phyloP scores from a whole-genome alignment of 64 coral and sea anemone genomes.

The Pocillopora verrucosa region DNA sequence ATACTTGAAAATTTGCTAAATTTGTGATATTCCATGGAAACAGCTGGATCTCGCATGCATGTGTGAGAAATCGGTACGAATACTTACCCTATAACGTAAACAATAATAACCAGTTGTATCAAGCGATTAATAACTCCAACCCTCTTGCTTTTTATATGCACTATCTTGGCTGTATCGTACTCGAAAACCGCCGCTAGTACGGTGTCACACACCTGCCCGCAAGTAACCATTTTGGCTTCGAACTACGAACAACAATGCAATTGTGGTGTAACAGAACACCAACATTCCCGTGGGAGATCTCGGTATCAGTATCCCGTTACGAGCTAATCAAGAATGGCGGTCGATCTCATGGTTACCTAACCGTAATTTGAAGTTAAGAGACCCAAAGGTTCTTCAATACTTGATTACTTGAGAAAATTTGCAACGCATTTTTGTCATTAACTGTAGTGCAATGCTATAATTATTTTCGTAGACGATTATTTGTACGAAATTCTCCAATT shows the following conservation, averaged over 20 bases:
- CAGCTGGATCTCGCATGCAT: background rate
- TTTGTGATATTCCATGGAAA: background rate
- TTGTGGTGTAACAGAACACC: background rate
- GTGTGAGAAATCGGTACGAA: background rate
- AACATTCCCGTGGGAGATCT: background rate
- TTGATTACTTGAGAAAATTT: too few species aligned
- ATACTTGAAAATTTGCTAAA: too few species aligned
- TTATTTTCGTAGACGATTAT: too few species aligned
- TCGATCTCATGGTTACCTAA: too few species aligned
- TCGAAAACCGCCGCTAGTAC: constrained; percentile 53
- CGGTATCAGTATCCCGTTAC: too few species aligned
- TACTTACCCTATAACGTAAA: constrained; percentile 93
- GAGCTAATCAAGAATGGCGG: too few species aligned
- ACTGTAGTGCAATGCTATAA: too few species aligned
- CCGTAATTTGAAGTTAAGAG: too few species aligned
- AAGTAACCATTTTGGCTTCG: background rate
- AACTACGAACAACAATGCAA: background rate
- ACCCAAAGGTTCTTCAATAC: too few species aligned
- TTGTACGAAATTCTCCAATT: too few species aligned
- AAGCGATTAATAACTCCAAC: constrained; percentile 81
- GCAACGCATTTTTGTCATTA: too few species aligned
- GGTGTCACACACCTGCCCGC: background rate
- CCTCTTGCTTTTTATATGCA: constrained; percentile 89
- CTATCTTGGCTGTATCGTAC: constrained; percentile 92
- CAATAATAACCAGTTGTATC: constrained; percentile 85